Percentiles rank a stretch among this genome's conserved stretches.
phyloP scores from a whole-genome alignment of 2,113 vertebrate species.

The Stomatorhinus ivindoensis region DNA sequence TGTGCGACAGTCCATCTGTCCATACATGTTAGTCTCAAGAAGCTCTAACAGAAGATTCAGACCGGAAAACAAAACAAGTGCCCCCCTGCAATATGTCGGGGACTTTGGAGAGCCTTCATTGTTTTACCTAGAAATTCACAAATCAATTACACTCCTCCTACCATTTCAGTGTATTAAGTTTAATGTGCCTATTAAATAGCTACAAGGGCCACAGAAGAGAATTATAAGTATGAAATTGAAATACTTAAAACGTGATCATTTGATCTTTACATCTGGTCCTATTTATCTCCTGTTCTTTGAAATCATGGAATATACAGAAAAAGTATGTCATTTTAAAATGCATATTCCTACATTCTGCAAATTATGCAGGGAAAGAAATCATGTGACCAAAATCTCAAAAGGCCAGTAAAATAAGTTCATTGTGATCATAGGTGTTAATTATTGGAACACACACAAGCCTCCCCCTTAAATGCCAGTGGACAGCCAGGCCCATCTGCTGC shows the following conservation, averaged over 20 bases:
- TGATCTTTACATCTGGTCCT: background rate
- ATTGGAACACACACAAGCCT: background rate
- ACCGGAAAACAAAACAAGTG: background rate
- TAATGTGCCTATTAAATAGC: background rate
- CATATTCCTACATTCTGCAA: background rate
- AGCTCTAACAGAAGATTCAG: background rate
- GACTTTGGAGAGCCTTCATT: background rate
- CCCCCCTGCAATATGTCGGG: background rate
- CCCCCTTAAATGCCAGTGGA: background rate
- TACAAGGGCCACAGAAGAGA: background rate
- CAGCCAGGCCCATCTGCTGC: conserved; percentile 47
- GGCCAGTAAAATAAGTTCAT: background rate
- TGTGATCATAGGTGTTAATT: background rate
- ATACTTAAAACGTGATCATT: background rate
- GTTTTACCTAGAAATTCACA: background rate
- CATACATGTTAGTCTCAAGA: background rate
- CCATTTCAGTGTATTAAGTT: background rate
- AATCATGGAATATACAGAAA: background rate
- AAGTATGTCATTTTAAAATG: background rate
- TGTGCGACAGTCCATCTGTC: background rate
- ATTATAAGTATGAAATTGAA: background rate
- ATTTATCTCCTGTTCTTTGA: background rate
- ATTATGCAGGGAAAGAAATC: background rate
- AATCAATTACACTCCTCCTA: background rate
- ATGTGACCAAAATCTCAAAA: background rate